These are phyloP conservation scores for Andrena chrysosceles DNA, from an alignment of 2,888 invertebrate species.

Conservation along the genomic window DNA sequence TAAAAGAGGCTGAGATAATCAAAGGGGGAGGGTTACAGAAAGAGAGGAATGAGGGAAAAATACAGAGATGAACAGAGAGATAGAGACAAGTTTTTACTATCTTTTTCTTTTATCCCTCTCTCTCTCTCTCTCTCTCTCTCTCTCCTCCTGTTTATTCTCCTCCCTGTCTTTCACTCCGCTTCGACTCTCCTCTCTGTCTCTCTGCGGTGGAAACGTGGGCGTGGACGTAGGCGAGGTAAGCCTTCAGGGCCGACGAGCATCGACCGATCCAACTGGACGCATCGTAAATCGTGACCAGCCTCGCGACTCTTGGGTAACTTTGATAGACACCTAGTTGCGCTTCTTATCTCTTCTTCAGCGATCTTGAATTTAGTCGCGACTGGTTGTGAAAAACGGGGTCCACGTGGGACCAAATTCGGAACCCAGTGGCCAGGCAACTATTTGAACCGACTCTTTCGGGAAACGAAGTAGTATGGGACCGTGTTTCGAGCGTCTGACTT, in stretches of 20 bases:
- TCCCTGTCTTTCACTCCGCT: slow-evolving; percentile 21
- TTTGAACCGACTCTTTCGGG: not conserved
- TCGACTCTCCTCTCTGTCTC: slow-evolving; percentile 15
- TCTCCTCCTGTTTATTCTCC: slow-evolving; percentile 12
- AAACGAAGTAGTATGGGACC: slow-evolving; percentile 30
- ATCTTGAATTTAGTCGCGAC: not conserved
- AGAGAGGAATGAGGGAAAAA: slow-evolving; percentile 16
- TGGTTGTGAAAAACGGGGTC: not conserved
- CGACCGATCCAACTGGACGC: slow-evolving; percentile 69
- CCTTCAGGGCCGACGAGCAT: slow-evolving; percentile 73
- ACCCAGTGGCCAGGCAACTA: not conserved
- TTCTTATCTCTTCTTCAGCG: slow-evolving; percentile 39
- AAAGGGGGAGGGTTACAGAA: slow-evolving; percentile 28
- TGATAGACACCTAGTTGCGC: slow-evolving; percentile 53
- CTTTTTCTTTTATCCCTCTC: slow-evolving; percentile 36
- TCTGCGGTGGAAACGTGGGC: slow-evolving; percentile 68
- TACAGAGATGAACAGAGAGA: slow-evolving; percentile 44
- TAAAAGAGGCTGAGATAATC: not conserved
- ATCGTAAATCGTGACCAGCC: slow-evolving; percentile 66
- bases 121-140: slow-evolving; percentile 21
- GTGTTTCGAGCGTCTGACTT: slow-evolving; percentile 9
- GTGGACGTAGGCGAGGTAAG: slow-evolving; percentile 75
- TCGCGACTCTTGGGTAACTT: slow-evolving; percentile 37
- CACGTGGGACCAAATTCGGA: not conserved
- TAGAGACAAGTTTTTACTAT: slow-evolving; percentile 48